Evolutionary conservation across 2,113 vertebrate genomes (phyloP).

Genomic region (Reinhardtius hippoglossoides): DNA sequence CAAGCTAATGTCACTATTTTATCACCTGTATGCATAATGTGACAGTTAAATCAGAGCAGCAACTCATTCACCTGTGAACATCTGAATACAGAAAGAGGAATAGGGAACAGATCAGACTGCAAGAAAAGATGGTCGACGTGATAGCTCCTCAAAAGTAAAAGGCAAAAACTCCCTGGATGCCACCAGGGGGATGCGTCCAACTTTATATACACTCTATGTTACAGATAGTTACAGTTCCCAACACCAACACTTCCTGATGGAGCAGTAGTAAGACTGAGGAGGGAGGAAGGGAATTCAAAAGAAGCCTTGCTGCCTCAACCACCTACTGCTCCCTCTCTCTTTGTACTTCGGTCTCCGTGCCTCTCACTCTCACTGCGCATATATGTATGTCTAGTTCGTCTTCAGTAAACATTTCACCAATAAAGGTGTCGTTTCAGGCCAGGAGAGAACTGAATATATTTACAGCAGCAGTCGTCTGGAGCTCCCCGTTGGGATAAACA

Average conservation of each 20-base stretch:
- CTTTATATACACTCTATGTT: not conserved
- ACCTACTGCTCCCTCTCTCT: constrained; percentile 45
- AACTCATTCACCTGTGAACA: constrained; percentile 20
- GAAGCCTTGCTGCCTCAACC: constrained; percentile 32
- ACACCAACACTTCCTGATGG: not conserved
- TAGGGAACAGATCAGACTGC: not conserved
- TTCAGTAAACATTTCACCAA: not conserved
- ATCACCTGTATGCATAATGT: constrained; percentile 50
- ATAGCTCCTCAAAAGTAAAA: not conserved
- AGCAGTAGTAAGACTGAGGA: constrained; percentile 22
- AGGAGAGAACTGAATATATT: constrained; percentile 14
- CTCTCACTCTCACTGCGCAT: not conserved
- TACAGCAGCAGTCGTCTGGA: constrained; percentile 23
- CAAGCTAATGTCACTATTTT: constrained; percentile 58
- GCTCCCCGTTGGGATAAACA: not conserved
- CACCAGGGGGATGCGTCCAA: too few species aligned
- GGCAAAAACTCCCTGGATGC: not conserved
- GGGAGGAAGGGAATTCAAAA: constrained; percentile 33
- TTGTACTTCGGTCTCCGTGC: constrained; percentile 10
- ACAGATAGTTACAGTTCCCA: constrained; percentile 7
- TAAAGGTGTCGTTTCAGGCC: constrained; percentile 23
- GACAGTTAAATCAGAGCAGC: constrained; percentile 40
- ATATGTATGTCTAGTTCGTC: constrained; percentile 5
- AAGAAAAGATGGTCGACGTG: too few species aligned
- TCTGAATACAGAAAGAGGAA: constrained; percentile 2